These are phyloP conservation scores for Cyclophora punctaria DNA, from an alignment of 2,888 invertebrate species.

Conservation along the genomic window DNA sequence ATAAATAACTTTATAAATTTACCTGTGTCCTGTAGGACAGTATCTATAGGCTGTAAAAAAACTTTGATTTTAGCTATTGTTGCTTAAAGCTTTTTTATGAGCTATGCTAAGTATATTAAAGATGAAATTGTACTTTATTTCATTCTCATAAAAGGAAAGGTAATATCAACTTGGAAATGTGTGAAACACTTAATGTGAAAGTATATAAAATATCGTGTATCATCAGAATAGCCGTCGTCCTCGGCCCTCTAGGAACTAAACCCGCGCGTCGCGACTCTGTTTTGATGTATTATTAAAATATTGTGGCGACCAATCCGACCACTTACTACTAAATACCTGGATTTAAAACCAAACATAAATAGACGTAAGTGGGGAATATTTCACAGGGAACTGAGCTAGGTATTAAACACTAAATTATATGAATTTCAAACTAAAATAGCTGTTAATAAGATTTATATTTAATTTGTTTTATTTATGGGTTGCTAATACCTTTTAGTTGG, in stretches of 20 bases:
- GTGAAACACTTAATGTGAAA: background rate
- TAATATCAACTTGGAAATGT: background rate
- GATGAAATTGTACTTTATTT: no score
- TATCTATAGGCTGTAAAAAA: no score
- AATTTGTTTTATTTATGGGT: background rate
- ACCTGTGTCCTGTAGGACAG: no score
- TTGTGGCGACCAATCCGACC: background rate
- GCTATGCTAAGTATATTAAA: no score
- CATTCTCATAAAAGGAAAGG: no score
- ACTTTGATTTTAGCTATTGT: no score
- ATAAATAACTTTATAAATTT: no score
- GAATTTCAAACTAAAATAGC: no score
- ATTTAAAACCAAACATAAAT: background rate
- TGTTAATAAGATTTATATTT: no score
- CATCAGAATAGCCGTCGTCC: background rate
- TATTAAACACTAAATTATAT: no score
- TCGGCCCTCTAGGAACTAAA: background rate
- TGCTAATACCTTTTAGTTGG: background rate
- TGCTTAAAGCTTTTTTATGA: no score
- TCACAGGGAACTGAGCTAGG: background rate
- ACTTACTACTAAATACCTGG: background rate
- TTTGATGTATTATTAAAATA: conserved; percentile 16
- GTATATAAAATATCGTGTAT: background rate
- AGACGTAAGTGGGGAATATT: background rate
- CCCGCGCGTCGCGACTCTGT: conserved; percentile 10